A percentile compares a stretch with the other conserved stretches of the same genome.
Evolutionary conservation across 2,797 vertebrate species (phyloP).

Genomic region (Anguilla marmorata): DNA sequence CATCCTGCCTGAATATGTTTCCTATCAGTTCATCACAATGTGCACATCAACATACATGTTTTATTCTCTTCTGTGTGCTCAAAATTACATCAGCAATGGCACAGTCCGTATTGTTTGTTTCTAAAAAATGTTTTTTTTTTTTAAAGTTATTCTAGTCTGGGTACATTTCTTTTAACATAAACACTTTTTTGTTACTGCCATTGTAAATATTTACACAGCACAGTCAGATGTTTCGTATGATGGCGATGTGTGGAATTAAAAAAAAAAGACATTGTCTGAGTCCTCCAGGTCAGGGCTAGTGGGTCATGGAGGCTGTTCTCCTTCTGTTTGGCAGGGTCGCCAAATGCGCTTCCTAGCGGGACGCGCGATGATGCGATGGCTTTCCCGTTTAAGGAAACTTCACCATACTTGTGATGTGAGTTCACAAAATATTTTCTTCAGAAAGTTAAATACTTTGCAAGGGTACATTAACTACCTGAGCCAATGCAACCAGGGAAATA

Average conservation of each 20-base stretch:
- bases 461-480: too few species aligned
- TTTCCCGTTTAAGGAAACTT: too few species aligned
- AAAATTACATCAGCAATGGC: not conserved
- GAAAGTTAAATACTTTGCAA: too few species aligned
- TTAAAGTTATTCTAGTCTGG: not conserved
- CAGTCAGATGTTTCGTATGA: not conserved
- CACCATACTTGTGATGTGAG: too few species aligned
- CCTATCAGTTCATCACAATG: not conserved
- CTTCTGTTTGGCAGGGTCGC: too few species aligned
- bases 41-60: not conserved
- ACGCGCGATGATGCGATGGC: not conserved
- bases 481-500: not conserved
- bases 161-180: too few species aligned
- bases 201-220: not conserved
- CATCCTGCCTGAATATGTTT: constrained; percentile 4
- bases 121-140: not conserved
- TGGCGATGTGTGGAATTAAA: not conserved
- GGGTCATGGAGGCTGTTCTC: too few species aligned
- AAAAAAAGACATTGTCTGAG: not conserved
- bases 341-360: not conserved
- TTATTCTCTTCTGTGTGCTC: not conserved
- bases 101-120: not conserved
- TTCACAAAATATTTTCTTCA: too few species aligned
- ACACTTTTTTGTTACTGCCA: too few species aligned
- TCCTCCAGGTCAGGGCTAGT: not conserved